Conservation (phyloP, 2,113 vertebrate species). For the Hystrix brachyura region DNA sequence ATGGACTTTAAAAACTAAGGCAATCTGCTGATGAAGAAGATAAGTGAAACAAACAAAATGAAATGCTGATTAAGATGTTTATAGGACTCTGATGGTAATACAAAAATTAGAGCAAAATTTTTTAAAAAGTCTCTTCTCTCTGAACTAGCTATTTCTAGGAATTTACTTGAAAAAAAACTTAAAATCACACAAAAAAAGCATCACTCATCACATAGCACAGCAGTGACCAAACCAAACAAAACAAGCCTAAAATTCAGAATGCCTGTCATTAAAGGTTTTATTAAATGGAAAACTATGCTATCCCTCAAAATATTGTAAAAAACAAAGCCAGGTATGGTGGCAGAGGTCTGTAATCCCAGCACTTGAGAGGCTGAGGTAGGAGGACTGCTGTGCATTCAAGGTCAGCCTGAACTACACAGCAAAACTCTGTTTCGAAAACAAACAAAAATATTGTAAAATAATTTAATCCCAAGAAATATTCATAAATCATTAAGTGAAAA, state of each 20-base stretch:
- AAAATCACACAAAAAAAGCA: slow-evolving; percentile 7
- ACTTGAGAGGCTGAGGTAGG: no score
- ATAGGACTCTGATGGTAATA: background rate
- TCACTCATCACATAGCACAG: background rate
- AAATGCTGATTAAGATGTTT: background rate
- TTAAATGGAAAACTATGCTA: slow-evolving; percentile 24
- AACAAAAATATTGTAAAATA: background rate
- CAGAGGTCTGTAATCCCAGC: no score
- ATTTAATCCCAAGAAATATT: slow-evolving; percentile 3
- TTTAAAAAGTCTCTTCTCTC: background rate
- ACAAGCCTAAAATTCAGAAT: slow-evolving; percentile 13
- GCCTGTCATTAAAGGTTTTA: background rate
- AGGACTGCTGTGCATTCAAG: no score
- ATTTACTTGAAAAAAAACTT: slow-evolving; percentile 5
- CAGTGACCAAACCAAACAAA: background rate
- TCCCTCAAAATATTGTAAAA: background rate
- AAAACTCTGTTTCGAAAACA: no score
- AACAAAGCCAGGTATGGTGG: no score
- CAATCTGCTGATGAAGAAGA: background rate
- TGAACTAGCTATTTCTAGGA: slow-evolving; percentile 41
- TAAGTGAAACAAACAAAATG: slow-evolving; percentile 38
- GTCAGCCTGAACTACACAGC: no score
- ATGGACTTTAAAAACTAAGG: background rate
- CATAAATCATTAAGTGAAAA: slow-evolving; percentile 48
- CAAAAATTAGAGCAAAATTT: slow-evolving; percentile 35